phyloP scores from a whole-genome alignment of 2,888 invertebrate genomes.

The Trachelus iudaicus region DNA sequence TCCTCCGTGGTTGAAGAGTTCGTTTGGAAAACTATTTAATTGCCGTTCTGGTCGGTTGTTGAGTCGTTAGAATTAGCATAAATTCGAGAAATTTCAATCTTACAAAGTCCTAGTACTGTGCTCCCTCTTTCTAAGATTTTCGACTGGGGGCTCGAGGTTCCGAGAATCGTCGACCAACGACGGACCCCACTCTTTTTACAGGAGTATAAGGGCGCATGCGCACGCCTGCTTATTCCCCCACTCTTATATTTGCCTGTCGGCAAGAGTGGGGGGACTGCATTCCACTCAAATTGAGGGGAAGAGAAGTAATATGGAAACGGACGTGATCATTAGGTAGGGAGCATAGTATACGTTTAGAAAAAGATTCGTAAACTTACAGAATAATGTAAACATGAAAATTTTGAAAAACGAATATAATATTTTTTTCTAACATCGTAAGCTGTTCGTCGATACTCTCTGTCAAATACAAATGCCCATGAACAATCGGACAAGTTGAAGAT shows the following conservation, averaged over 20 bases:
- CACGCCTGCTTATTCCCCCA: no score
- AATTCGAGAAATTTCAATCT: not conserved
- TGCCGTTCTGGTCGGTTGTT: not conserved
- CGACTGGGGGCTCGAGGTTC: no score
- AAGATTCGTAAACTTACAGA: not conserved
- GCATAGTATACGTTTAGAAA: not conserved
- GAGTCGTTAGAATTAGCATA: not conserved
- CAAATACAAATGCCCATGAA: not conserved
- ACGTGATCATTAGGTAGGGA: no score
- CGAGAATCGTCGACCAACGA: no score
- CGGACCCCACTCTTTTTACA: no score
- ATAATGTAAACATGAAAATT: not conserved
- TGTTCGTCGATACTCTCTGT: not conserved
- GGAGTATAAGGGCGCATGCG: no score
- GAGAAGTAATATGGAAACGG: no score
- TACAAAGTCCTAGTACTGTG: not conserved
- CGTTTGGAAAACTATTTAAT: not conserved
- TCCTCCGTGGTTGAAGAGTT: not conserved
- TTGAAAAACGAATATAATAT: not conserved
- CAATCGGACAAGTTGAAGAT: not conserved
- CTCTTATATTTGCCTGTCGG: no score
- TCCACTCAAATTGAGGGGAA: no score
- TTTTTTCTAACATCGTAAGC: not conserved
- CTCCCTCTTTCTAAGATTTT: no score
- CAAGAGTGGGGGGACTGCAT: no score